Base-by-base conservation (phyloP, 1,140 invertebrate genomes). In the Zaprionus taronus region DNA sequence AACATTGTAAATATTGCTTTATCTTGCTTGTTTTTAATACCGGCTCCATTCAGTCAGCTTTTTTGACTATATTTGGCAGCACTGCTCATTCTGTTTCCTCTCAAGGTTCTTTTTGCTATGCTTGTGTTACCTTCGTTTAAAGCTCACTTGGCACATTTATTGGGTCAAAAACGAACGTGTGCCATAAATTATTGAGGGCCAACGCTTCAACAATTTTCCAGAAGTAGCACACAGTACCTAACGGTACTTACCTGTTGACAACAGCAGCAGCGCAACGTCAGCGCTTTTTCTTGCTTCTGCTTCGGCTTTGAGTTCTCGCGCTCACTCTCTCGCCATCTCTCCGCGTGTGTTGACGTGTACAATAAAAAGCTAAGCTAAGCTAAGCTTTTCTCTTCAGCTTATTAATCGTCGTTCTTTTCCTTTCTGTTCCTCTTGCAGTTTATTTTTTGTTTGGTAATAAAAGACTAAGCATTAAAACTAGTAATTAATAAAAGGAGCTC, bases 321-420 rank as follows among this genome's bases (percentile, higher is more conserved):
- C 64, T 2, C 60, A 64, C 36, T 66, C 67, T 64, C 62, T 51
- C 53, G 3, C n/a, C 26, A 53, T 9, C 12, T 55, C 20, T 41
- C 20, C 34, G 24, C 31, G 49, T 67, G 80, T 87, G 84, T 89
- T 84, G 84, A 89, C 84, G 84, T 89, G 84, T 89, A 79, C 85
- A 89, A 85, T 14, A 22, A 17, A 47, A 17, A 51, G 5, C 41
- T 17, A 79, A 75, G 41, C 60, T 60, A 49, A 80, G 80, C 80
- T 82, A n/a, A 61, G 60, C 41, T 67, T 44, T 72, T 17, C 38
- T n/a, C 34, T 15, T 12, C 20, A 57, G 56, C 34, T 66, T 20
- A 55, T 15, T 70, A 68, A 69, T 71, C 20, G 41, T 31, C 38
- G 12, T 6, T 67, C 2, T 34, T 41, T 72, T 28, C n/a, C 56